Base-by-base conservation (phyloP, 2,113 vertebrate genomes). In the Apteryx mantelli region DNA sequence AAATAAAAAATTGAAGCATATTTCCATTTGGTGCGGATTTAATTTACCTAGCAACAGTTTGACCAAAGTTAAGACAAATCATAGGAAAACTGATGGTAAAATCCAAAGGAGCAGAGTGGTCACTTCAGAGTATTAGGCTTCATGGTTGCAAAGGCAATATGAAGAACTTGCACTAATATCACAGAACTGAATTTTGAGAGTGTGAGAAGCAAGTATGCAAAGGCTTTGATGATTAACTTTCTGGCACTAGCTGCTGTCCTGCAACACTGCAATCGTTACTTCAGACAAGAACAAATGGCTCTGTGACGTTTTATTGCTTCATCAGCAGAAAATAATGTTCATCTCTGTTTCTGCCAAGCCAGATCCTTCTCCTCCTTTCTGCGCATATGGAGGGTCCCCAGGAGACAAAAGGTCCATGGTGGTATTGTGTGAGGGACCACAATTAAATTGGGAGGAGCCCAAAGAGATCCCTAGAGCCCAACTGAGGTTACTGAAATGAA, bases 181-280 rank as follows among this genome's bases (percentile, higher is more conserved):
- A 71, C 25, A 50, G 58, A 88, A 20, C 64, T 88, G 58, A 38
- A 70, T 85, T 78, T 88, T 86, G 73, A 42, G 82, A 68, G 50
- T 88, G 89, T 94, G 95, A 92, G 93, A 96, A 94, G 88, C 73
- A 86, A 91, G 89, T 78, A 87, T 89, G 85, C 82, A 91, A 82
- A 94, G 38, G 48, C 68, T 64, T 73, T 96, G 93, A 86, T 91
- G 85, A 95, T 88, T 90, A 95, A 86, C 64, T 91, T 91, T 48
- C 89, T 95, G 96, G 93, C 87, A 97, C 55, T 40, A 44, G 64
- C 63, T 93, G 42, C 82, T 91, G 86, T 74, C 55, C 71, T 96
- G 85, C 0, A 7, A 93, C 91, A 91, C 56, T 2, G 22, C 85
- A 95, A 86, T 95, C 34, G 52, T 94, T 92, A 88, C 91, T 94